Evolutionary conservation across 2,888 invertebrate species (phyloP).

Genomic region (Cheilosia urbana): DNA sequence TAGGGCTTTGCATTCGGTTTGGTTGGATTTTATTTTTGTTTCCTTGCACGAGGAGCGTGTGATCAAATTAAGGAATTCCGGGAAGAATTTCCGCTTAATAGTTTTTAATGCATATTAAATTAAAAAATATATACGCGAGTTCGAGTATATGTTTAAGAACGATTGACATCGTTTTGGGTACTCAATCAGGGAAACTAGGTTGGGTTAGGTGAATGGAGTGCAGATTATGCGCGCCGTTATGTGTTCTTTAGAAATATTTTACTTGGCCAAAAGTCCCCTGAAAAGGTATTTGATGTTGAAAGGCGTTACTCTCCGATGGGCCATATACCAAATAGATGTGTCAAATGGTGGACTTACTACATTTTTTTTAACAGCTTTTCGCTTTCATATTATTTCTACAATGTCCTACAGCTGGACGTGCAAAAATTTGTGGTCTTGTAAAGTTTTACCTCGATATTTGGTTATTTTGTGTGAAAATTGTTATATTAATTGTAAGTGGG

Average conservation of each 20-base stretch:
- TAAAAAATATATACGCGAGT: background rate
- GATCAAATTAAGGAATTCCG: constrained; percentile 53
- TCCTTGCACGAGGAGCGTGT: constrained; percentile 2
- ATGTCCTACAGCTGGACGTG: too few species aligned
- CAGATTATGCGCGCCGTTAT: background rate
- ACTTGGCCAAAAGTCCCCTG: background rate
- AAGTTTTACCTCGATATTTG: too few species aligned
- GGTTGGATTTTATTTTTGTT: constrained; percentile 20
- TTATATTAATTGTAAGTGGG: too few species aligned
- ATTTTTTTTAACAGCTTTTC: background rate
- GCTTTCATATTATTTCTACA: background rate
- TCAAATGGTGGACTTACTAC: background rate
- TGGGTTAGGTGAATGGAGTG: background rate
- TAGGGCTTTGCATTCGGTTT: constrained; percentile 51
- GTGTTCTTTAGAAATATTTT: background rate
- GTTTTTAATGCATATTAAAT: constrained; percentile 54
- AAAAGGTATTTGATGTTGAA: background rate
- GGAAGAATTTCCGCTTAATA: constrained; percentile 39
- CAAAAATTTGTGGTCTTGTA: too few species aligned
- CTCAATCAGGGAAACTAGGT: background rate
- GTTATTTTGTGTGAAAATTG: too few species aligned
- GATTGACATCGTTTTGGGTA: background rate
- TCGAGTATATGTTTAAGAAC: background rate
- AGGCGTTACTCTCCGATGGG: background rate
- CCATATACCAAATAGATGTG: background rate